These are phyloP conservation scores for Stictocephala bisonia DNA, from an alignment of 2,888 invertebrate species.

Conservation along the genomic window DNA sequence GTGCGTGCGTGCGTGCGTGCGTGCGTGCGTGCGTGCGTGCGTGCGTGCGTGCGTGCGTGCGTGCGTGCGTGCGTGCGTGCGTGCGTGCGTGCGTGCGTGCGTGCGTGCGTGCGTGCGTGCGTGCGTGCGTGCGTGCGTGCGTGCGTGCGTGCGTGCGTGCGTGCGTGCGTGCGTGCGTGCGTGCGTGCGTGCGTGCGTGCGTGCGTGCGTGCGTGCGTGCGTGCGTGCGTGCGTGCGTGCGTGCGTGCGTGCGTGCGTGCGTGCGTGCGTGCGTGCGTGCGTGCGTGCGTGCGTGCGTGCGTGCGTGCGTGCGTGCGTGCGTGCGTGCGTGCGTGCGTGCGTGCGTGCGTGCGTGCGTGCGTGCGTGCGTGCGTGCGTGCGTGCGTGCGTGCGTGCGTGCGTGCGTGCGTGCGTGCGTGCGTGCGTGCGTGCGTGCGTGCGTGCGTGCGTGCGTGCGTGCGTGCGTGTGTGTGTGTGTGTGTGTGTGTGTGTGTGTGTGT, in stretches of 20 bases:
- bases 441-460: neutral
- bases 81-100: neutral
- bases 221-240: slow-evolving; percentile 6
- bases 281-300: neutral
- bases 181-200: neutral
- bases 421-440: neutral
- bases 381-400: neutral
- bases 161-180: neutral
- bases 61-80: neutral
- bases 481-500: neutral
- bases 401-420: neutral
- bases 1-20: neutral
- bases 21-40: neutral
- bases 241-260: neutral
- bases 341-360: neutral
- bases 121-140: neutral
- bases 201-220: no score
- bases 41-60: neutral
- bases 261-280: slow-evolving; percentile 10
- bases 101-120: neutral
- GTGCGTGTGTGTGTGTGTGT: neutral
- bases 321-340: neutral
- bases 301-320: neutral
- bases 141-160: neutral
- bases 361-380: neutral